Base-by-base conservation (phyloP, 2,888 invertebrate species). In the Clivina fossor region DNA sequence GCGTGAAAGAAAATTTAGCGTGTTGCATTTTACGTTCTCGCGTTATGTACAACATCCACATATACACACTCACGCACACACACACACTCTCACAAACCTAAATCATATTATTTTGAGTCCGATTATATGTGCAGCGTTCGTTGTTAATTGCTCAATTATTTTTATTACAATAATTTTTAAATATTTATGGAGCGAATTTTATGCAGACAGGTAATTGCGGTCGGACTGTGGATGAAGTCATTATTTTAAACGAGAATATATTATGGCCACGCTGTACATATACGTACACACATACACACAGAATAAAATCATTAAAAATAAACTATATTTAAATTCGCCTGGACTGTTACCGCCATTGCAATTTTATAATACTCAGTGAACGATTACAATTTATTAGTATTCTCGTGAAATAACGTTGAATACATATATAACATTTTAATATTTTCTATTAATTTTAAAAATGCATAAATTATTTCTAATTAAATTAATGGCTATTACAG, bases 161-260 rank as follows among this genome's bases (percentile, higher is more conserved):
- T 55, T 55, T 55, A 55, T 55, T 55, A 55, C 40, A 55, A 47
- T 55, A 46, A 55, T 55, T 55, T 49, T 55, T 43, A 53, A 55
- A 55, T 55, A 55, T 55, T 46, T 55, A 55, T 55, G 55, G 35
- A 44, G 43, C 35, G 26, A 44, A 37, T 53, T 53, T 53, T 44
- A 53, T 44, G 37, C 53, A 44, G 44, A 33, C 44, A 32, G n/a
- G 44, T 53, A 53, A 53, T 53, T 44, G 44, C 35, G n/a, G n/a
- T n/a, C 35, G 35, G 26, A n/a, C n/a, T 41, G 53, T 33, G 43
- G 44, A 53, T 53, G 53, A 53, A 53, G 53, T 37, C 53, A 53
- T 53, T 53, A 49, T 53, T 44, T 53, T 53, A 37, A 37, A 44
- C 32, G 35, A 26, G 43, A 37, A 53, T 37, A 53, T 33, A 44